Evolutionary conservation across 2,888 invertebrate genomes (phyloP).

Genomic region (Sylvicola cinctus): DNA sequence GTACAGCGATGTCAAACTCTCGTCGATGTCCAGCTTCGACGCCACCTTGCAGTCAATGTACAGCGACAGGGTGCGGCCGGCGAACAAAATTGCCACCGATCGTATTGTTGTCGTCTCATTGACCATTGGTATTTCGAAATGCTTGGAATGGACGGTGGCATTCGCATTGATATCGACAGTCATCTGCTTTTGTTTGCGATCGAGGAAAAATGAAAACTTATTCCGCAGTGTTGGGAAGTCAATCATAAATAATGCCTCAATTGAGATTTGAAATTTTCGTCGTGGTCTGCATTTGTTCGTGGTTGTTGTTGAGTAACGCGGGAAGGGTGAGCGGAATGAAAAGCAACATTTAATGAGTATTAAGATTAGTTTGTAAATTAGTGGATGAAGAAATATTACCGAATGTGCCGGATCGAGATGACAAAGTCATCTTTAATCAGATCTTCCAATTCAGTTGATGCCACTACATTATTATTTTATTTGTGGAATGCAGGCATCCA

Average conservation of each 20-base stretch:
- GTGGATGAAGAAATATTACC: constrained; percentile 14
- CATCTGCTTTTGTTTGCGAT: constrained; percentile 23
- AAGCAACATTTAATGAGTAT: too few species aligned
- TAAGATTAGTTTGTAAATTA: neutral
- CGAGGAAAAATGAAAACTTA: constrained; percentile 26
- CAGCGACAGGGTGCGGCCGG: constrained; percentile 20
- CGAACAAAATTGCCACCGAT: constrained; percentile 22
- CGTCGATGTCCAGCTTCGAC: constrained; percentile 20
- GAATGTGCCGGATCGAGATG: constrained; percentile 25
- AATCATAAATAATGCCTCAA: constrained; percentile 26
- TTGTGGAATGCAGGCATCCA: neutral
- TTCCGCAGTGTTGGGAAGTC: constrained; percentile 25
- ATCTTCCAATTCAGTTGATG: constrained; percentile 23
- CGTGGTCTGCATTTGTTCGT: constrained; percentile 18
- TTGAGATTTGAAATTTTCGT: constrained; percentile 23
- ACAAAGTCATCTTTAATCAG: constrained; percentile 25
- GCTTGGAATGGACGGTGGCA: constrained; percentile 20
- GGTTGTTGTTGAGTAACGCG: too few species aligned
- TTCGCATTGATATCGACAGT: constrained; percentile 22
- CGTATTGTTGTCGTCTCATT: constrained; percentile 26
- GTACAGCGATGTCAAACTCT: constrained; percentile 21
- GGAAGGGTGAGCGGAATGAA: too few species aligned
- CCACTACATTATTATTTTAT: constrained; percentile 14
- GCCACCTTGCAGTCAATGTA: constrained; percentile 24
- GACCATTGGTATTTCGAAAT: constrained; percentile 22